Evolutionary conservation across 2,888 invertebrate species (phyloP).

Genomic region (Chirona hameri): DNA sequence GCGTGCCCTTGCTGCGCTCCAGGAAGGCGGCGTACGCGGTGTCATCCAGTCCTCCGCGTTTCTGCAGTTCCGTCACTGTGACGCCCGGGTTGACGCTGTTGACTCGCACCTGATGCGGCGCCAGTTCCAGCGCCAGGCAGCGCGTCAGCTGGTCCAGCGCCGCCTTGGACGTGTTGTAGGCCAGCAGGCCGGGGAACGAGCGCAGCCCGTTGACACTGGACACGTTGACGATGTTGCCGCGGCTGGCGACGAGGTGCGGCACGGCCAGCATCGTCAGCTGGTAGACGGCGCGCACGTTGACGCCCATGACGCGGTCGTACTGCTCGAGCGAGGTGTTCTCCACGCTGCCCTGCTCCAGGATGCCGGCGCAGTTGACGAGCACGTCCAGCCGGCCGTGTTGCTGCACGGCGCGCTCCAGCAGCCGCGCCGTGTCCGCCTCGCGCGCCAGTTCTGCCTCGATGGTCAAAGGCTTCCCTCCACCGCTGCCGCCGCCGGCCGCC

Average conservation of each 20-base stretch:
- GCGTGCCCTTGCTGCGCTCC: constrained; percentile 77
- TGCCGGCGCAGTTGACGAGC: constrained; percentile 52
- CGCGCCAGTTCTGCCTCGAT: constrained; percentile 41
- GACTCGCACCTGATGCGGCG: constrained; percentile 50
- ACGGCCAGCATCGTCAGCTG: constrained; percentile 63
- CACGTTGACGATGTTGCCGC: constrained; percentile 54
- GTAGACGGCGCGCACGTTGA: constrained; percentile 51
- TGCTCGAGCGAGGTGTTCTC: constrained; percentile 51
- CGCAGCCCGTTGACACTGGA: constrained; percentile 55
- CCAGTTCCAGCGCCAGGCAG: constrained; percentile 51
- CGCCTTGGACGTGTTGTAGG: constrained; percentile 55
- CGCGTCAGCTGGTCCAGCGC: constrained; percentile 55
- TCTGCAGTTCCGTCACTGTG: constrained; percentile 80
- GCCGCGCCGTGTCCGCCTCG: constrained; percentile 43
- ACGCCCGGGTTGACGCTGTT: constrained; percentile 73
- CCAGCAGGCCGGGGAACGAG: constrained; percentile 58
- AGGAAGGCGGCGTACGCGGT: constrained; percentile 79
- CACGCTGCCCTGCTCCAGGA: constrained; percentile 50
- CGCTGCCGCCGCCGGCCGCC: constrained; percentile 31
- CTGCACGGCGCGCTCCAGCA: constrained; percentile 44
- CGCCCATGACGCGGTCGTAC: constrained; percentile 52
- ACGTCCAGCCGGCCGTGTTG: constrained; percentile 44
- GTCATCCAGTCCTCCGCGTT: constrained; percentile 76
- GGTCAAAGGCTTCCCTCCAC: background rate
- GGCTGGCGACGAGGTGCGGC: constrained; percentile 48